A percentile compares a stretch with the other conserved stretches of the same genome.
These are phyloP conservation scores for Sebastes trivittatus DNA, from an alignment of 2,797 vertebrate species.

Conservation along the genomic window DNA sequence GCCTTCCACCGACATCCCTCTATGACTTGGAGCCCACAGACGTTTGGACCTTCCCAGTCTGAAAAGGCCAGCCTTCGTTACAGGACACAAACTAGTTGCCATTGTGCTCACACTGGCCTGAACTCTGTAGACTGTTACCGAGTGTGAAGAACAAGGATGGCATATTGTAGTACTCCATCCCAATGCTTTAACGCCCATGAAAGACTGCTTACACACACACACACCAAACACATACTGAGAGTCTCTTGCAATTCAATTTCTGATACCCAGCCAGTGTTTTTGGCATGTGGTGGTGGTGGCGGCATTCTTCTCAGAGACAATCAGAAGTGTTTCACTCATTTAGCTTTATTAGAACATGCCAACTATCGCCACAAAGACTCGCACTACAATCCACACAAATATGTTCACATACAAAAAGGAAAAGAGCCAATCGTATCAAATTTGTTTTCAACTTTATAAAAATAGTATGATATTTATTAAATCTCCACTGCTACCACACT, in stretches of 20 bases:
- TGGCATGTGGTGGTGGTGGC: not conserved
- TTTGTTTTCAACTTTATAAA: slow-evolving; percentile 41
- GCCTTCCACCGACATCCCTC: slow-evolving; percentile 47
- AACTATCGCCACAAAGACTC: slow-evolving; percentile 32
- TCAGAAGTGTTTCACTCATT: slow-evolving; percentile 48
- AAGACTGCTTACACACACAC: slow-evolving; percentile 31
- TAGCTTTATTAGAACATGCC: slow-evolving; percentile 46
- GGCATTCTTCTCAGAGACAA: slow-evolving; percentile 63
- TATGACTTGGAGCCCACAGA: slow-evolving; percentile 43
- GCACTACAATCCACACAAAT: not conserved
- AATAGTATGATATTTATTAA: slow-evolving; percentile 60
- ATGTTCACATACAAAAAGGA: slow-evolving; percentile 56
- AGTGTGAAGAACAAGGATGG: slow-evolving; percentile 36
- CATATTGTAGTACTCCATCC: slow-evolving; percentile 31
- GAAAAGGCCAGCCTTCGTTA: slow-evolving; percentile 35
- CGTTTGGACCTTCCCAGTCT: slow-evolving; percentile 18
- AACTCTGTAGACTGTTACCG: slow-evolving; percentile 56
- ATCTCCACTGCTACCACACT: slow-evolving; percentile 55
- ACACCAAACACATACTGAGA: not conserved
- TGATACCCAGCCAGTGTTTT: slow-evolving; percentile 33
- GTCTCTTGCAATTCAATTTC: slow-evolving; percentile 21
- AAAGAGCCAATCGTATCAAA: slow-evolving; percentile 67
- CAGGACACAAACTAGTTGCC: slow-evolving; percentile 30
- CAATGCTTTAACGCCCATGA: slow-evolving; percentile 48
- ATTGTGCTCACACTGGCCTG: slow-evolving; percentile 34